Percentiles rank a stretch among this genome's conserved stretches.
These are phyloP conservation scores for Ptyas mucosa DNA, from an alignment of 2,113 vertebrate genomes.

Conservation along the genomic window DNA sequence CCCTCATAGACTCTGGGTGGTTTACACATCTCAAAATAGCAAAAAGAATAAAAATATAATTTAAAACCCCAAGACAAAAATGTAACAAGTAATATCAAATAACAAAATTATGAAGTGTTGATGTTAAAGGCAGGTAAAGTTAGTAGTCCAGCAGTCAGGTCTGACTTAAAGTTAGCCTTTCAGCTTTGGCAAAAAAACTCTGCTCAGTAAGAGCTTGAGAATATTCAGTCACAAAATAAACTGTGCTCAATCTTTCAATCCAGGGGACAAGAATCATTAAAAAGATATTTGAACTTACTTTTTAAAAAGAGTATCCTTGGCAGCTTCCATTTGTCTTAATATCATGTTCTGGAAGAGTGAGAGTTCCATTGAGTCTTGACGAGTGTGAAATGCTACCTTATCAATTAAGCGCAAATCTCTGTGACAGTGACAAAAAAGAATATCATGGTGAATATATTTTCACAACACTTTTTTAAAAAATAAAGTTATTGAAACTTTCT, in stretches of 20 bases:
- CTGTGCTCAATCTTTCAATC: background rate
- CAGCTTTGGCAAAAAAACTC: background rate
- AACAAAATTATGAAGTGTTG: background rate
- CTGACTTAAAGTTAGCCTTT: background rate
- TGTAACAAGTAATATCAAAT: background rate
- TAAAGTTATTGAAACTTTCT: background rate
- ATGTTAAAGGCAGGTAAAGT: background rate
- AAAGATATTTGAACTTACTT: constrained; percentile 66
- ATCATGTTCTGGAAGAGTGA: constrained; percentile 73
- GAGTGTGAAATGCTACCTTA: constrained; percentile 73
- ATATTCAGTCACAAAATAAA: background rate
- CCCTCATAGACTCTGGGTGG: background rate
- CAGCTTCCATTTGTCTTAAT: constrained; percentile 72
- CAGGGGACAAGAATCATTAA: background rate
- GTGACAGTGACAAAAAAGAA: constrained; percentile 37
- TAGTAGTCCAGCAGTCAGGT: background rate
- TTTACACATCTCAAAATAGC: background rate
- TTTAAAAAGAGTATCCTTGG: constrained; percentile 72
- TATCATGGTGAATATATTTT: background rate
- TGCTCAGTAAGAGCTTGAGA: background rate
- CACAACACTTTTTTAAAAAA: background rate
- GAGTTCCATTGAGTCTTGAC: constrained; percentile 77
- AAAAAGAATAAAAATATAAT: background rate
- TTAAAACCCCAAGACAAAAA: background rate
- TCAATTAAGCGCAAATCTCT: constrained; percentile 82